A percentile compares a stretch with the other conserved stretches of the same genome.
These are phyloP conservation scores for Drosophila athabasca DNA, from an alignment of 1,140 invertebrate genomes.

Conservation along the genomic window DNA sequence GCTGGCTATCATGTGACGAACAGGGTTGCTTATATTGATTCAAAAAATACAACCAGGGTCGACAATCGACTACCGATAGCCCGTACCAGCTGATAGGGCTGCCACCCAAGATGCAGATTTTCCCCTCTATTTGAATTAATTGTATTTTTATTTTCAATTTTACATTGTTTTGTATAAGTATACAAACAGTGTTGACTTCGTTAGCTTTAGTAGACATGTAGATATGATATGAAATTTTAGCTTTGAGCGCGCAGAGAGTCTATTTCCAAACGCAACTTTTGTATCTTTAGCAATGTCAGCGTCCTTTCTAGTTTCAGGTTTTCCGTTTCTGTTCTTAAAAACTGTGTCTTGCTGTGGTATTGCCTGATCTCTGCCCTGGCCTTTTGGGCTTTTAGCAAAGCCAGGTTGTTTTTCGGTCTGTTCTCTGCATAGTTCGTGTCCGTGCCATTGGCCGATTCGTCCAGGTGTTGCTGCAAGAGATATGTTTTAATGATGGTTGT, in stretches of 20 bases:
- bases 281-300: conserved; percentile 26
- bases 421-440: not conserved
- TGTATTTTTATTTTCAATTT: not conserved
- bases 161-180: not conserved
- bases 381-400: conserved; percentile 36
- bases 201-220: not conserved
- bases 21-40: too few relatives aligned
- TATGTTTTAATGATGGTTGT: not conserved
- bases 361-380: conserved; percentile 39
- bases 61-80: too few relatives aligned
- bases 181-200: not conserved
- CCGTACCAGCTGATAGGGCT: too few relatives aligned
- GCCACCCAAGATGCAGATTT: not conserved
- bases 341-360: conserved; percentile 40
- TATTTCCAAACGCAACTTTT: conserved; percentile 47
- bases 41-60: too few relatives aligned
- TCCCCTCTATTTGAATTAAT: not conserved
- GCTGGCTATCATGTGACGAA: conserved; percentile 62
- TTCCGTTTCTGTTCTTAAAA: conserved; percentile 42
- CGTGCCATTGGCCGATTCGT: conserved; percentile 3
- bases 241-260: conserved; percentile 25
- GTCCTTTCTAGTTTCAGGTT: conserved; percentile 45
- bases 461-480: conserved; percentile 13
- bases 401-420: conserved; percentile 24
- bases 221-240: not conserved